A percentile compares a stretch with the other conserved stretches of the same genome.
These are phyloP conservation scores for Zalophus californianus DNA, from an alignment of 2,797 vertebrate species.

Conservation along the genomic window DNA sequence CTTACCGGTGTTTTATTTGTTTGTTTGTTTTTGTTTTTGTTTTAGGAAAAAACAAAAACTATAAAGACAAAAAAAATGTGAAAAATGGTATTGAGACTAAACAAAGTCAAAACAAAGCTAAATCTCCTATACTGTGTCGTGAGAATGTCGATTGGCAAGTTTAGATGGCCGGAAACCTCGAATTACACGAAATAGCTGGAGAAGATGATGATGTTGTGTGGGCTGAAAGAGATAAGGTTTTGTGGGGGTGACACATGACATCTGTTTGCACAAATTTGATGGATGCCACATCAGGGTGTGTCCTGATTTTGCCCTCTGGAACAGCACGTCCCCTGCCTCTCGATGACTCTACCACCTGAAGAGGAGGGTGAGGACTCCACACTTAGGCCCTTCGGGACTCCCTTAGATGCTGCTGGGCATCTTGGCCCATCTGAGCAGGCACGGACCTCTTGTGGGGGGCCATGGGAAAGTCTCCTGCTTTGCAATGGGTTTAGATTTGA, in stretches of 20 bases:
- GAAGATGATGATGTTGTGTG: not conserved
- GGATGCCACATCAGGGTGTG: not conserved
- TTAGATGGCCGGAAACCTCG: not conserved
- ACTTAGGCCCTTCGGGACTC: rapidly evolving
- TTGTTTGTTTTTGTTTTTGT: not conserved
- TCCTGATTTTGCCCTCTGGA: not conserved
- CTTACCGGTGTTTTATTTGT: not conserved
- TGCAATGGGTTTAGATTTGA: not conserved
- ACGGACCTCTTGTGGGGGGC: not conserved
- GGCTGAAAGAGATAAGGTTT: not conserved
- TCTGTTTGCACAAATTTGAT: not conserved
- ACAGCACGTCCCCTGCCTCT: not conserved
- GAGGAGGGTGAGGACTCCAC: not conserved
- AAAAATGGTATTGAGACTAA: not conserved
- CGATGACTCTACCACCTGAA: not conserved
- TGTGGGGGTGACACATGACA: not conserved
- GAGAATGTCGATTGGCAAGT: not conserved
- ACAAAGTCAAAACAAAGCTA: not conserved
- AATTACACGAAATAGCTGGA: not conserved
- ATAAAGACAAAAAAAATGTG: not conserved
- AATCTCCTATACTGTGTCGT: rapidly evolving
- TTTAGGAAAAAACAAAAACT: not conserved
- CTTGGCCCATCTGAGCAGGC: not conserved
- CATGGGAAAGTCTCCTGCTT: not conserved
- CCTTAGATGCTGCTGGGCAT: not conserved